Base-by-base conservation (phyloP, 1,140 invertebrate species). In the Sycophaga agraensis region DNA sequence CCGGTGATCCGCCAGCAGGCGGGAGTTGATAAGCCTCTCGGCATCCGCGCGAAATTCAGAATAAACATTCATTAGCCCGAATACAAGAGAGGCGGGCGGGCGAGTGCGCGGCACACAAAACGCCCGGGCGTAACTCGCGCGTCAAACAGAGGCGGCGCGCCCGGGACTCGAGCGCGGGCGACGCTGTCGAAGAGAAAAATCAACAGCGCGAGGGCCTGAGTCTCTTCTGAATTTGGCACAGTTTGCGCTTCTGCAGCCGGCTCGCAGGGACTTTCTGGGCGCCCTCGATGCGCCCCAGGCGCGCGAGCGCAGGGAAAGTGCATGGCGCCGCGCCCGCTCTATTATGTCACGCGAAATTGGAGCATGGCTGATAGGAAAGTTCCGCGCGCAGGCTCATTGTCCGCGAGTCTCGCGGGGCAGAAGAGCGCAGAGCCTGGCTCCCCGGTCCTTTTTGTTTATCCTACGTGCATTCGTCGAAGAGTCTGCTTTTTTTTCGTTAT, bases 351-450 rank as follows among this genome's bases (percentile, higher is more conserved):
- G 48, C 39, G 66, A 61, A 74, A 74, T 72, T 73, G 74, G 73
- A 59, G 71, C 72, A 76, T 73, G 71, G 63, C 69, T 69, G 73
- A 76, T 76, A 74, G 45, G 72, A 76, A 76, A 77, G 55, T 74
- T 71, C 56, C 61, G 50, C 48, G 50, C 28, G 28, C 5, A 4
- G 57, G 60, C 68, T 66, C 68, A 73, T 70, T 69, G 66, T 74
- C 55, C 37, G 46, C 5, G 8, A 40, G n/a, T 39, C 14, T 40
- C n/a, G 19, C 7, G 34, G 34, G 8, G 31, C 9, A 2, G 45
- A 31, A 26, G 26, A 28, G 46, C n/a, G 46, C 24, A 26, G 19
- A 11, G 16, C 17, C 14, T 31, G 31, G 46, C 7, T n/a, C 2
- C 2, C 4, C 7, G 5, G 7, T 11, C n/a, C 4, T 14, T n/a